A percentile compares a stretch with the other conserved stretches of the same genome.
Evolutionary conservation across 2,113 vertebrate genomes (phyloP).

Genomic region (Pituophis catenifer): DNA sequence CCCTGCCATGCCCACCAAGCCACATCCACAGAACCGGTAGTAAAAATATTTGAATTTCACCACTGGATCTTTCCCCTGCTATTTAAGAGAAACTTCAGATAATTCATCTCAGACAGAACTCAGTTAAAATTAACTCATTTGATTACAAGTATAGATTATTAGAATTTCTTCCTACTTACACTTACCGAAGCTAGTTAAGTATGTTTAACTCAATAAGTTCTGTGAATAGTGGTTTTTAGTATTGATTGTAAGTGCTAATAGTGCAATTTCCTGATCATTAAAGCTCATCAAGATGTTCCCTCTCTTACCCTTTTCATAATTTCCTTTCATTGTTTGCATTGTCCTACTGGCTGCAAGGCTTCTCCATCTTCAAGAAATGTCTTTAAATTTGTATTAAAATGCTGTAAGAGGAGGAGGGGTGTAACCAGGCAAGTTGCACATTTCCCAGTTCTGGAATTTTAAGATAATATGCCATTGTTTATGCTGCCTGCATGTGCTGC

Average conservation of each 20-base stretch:
- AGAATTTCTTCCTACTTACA: background rate
- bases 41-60: no score
- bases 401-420: background rate
- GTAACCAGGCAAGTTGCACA: background rate
- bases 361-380: background rate
- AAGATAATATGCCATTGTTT: background rate
- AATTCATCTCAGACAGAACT: background rate
- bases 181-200: background rate
- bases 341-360: background rate
- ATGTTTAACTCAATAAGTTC: background rate
- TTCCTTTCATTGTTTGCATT: background rate
- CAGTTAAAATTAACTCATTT: background rate
- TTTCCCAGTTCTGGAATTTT: background rate
- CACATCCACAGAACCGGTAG: no score
- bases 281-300: background rate
- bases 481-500: no score
- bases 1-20: no score
- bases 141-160: background rate
- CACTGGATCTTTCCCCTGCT: no score
- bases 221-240: background rate
- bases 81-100: no score
- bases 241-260: background rate
- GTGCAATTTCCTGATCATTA: background rate
- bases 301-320: background rate
- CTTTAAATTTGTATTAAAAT: background rate